These are phyloP conservation scores for Sceliomorpha sp. DNA, from an alignment of 2,888 invertebrate genomes.

Conservation along the genomic window DNA sequence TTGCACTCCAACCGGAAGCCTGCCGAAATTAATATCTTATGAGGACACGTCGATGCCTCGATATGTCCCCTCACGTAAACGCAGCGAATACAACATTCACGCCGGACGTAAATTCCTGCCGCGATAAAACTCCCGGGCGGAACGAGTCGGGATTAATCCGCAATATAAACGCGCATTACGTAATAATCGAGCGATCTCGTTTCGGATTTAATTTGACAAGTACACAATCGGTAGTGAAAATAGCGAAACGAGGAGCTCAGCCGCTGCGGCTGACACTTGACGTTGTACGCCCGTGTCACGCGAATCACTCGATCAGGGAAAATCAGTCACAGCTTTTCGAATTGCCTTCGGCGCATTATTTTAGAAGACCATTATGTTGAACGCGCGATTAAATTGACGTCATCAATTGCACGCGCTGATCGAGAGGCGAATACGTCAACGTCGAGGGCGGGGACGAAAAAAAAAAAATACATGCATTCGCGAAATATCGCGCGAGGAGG, in stretches of 20 bases:
- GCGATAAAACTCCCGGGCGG: too few species aligned
- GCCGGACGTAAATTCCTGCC: too few species aligned
- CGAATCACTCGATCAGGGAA: slow-evolving; percentile 67
- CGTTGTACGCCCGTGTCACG: slow-evolving; percentile 66
- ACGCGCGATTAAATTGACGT: slow-evolving; percentile 45
- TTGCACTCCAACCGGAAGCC: too few species aligned
- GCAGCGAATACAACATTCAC: too few species aligned
- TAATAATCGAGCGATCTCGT: slow-evolving; percentile 33
- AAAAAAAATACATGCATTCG: too few species aligned
- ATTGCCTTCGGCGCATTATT: slow-evolving; percentile 47
- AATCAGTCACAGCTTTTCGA: slow-evolving; percentile 48
- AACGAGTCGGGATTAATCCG: slow-evolving; percentile 17
- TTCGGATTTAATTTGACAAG: slow-evolving; percentile 47
- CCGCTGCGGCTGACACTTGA: slow-evolving; percentile 65
- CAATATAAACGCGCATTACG: too few species aligned
- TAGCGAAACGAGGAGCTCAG: slow-evolving; percentile 49
- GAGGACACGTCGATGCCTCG: too few species aligned
- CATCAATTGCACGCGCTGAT: slow-evolving; percentile 17
- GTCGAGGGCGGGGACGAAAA: too few species aligned
- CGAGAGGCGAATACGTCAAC: slow-evolving; percentile 39
- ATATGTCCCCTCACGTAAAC: too few species aligned
- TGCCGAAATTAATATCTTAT: too few species aligned
- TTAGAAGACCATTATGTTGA: slow-evolving; percentile 46
- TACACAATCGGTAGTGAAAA: slow-evolving; percentile 55
- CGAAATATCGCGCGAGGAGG: too few species aligned